phyloP scores from a whole-genome alignment of 2,797 vertebrate species.

The Hafferia zeledoni region DNA sequence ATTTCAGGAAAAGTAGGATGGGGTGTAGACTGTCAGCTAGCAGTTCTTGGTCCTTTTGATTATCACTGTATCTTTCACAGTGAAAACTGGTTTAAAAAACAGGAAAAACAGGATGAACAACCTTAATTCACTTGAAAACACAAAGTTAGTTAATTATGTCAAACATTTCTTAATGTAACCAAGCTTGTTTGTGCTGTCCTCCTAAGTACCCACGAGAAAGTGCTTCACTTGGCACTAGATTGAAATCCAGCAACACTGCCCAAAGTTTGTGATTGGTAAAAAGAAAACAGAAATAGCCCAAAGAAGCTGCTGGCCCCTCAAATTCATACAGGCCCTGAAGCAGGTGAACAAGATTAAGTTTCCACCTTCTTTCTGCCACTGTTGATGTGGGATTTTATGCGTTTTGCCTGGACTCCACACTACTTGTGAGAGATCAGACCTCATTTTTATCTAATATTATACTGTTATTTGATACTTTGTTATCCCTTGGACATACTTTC shows the following conservation, averaged over 20 bases:
- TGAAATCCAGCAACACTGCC: background rate
- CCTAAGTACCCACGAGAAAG: background rate
- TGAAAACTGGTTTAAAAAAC: background rate
- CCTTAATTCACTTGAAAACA: background rate
- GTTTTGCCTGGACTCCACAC: background rate
- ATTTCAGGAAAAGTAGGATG: slow-evolving; percentile 9
- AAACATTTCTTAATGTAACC: background rate
- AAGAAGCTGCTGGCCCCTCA: background rate
- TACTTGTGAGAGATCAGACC: background rate
- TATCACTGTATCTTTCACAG: background rate
- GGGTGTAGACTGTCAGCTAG: background rate
- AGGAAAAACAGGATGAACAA: background rate
- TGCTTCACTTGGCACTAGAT: background rate
- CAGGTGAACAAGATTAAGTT: background rate
- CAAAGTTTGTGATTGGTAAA: background rate
- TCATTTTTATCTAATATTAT: background rate
- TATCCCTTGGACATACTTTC: background rate
- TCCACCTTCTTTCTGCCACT: background rate
- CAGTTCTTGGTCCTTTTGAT: background rate
- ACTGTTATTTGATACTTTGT: background rate
- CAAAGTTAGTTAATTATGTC: background rate
- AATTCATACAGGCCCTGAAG: background rate
- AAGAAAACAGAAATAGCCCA: background rate
- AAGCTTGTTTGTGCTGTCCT: background rate
- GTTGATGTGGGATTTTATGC: background rate